phyloP scores from a whole-genome alignment of 2,888 invertebrate species.

The Erebia epiphron region DNA sequence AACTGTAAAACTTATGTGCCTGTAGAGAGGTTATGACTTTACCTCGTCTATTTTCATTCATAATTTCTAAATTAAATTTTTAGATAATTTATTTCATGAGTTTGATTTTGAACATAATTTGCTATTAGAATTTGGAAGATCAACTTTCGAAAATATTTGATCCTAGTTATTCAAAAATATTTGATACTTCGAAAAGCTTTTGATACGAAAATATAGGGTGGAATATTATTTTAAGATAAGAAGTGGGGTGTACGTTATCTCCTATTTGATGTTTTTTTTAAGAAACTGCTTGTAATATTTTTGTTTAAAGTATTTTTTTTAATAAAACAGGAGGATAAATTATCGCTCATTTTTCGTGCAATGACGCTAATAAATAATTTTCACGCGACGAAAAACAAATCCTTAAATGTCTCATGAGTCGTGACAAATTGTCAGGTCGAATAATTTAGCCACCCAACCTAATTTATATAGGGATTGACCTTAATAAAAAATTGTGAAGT shows the following conservation, averaged over 20 bases:
- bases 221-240: too few relatives aligned
- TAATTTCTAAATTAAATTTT: too few relatives aligned
- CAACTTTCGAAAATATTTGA: too few relatives aligned
- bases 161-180: too few relatives aligned
- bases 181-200: too few relatives aligned
- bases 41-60: too few relatives aligned
- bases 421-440: constrained; percentile 25
- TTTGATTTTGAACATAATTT: too few relatives aligned
- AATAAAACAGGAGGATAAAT: not conserved
- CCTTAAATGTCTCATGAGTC: constrained; percentile 9
- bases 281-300: not conserved
- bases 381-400: not conserved
- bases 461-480: constrained; percentile 40
- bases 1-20: constrained; percentile 12
- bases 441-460: constrained; percentile 22
- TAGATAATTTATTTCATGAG: too few relatives aligned
- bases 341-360: constrained; percentile 11
- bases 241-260: too few relatives aligned
- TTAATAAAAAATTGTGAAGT: constrained; percentile 49
- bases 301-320: not conserved
- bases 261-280: not conserved
- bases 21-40: not conserved
- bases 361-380: constrained; percentile 8
- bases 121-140: too few relatives aligned
- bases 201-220: too few relatives aligned